Base-by-base conservation (phyloP, 1,140 invertebrate genomes). In the Metaphire vulgaris region DNA sequence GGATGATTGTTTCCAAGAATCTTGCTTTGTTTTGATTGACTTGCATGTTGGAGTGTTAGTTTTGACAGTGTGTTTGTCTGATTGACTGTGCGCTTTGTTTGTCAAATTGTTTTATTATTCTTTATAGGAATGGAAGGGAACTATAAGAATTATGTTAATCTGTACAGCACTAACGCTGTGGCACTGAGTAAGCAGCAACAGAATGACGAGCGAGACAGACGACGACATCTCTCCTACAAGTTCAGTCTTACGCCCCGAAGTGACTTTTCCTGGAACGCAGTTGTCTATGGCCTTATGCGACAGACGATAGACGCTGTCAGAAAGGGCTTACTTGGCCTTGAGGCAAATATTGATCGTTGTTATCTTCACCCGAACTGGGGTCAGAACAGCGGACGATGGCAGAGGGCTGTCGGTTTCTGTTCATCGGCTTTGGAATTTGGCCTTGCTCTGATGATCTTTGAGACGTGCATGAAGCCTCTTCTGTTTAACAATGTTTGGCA, bases 351-450 rank as follows among this genome's bases (percentile, higher is more conserved):
- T 78, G 92, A 92, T 21, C 85, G 90, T 2, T 89, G 94, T n/a
- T 94, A 96, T 81, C 92, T 98, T 90, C 96, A 98, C 86, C 91
- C 93, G 0, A 96, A 97, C 87, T 98, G 96, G 96, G 89, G 90
- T 1, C 85, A 92, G 29, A 86, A 97, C 72, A 89, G 94, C 2
- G 94, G 94, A 85, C 90, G 92, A 72, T 99, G 96, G 96, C 90
- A 94, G 6, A 90, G 90, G 74, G 92, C 93, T 15, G 92, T 98
- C 0, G 90, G 91, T 78, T 89, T 90, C 69, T 93, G 93, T 81
- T 90, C 91, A 26, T 91, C 91, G 77, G 90, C 95, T 0, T 88
- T 90, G 78, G 95, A 98, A 80, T 97, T 98, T 87, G 91, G 93
- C 0, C 88, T 92, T 74, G 93, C 94, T 34, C 86, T 98, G 33